These are phyloP conservation scores for Epinephelus fuscoguttatus DNA, from an alignment of 2,113 vertebrate genomes.

Conservation along the genomic window DNA sequence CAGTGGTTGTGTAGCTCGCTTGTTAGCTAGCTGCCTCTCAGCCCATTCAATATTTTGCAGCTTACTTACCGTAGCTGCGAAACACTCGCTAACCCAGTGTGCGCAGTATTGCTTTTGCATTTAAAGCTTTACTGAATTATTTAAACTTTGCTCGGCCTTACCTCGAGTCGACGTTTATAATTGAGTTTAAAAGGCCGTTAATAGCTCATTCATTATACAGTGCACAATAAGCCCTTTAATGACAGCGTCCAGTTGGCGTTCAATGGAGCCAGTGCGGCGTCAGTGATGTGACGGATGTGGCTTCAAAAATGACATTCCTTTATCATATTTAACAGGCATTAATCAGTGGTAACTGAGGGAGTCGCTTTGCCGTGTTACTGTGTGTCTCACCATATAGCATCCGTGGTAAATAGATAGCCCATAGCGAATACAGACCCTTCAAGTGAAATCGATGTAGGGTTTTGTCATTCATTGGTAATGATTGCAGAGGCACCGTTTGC, in stretches of 20 bases:
- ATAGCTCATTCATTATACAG: conserved; percentile 45
- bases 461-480: conserved; percentile 22
- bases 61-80: conserved; percentile 30
- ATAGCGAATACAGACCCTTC: neutral
- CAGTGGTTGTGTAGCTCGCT: conserved; percentile 44
- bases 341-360: neutral
- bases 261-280: conserved; percentile 34
- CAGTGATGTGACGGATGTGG: conserved; percentile 7
- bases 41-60: conserved; percentile 71
- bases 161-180: neutral
- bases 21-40: conserved; percentile 59
- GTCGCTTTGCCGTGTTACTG: neutral
- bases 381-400: neutral
- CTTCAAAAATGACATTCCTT: conserved; percentile 49
- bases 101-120: conserved; percentile 2
- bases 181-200: neutral
- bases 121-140: neutral
- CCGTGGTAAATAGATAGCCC: too few relatives aligned
- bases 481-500: neutral
- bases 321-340: neutral
- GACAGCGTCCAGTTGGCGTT: conserved; percentile 50
- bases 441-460: neutral
- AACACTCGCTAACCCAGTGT: conserved; percentile 34
- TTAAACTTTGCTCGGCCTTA: neutral
- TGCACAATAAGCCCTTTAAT: conserved; percentile 66